Percentiles rank a stretch among this genome's conserved stretches.
These are phyloP conservation scores for Prunella strophiata DNA, from an alignment of 2,797 vertebrate species.

Conservation along the genomic window DNA sequence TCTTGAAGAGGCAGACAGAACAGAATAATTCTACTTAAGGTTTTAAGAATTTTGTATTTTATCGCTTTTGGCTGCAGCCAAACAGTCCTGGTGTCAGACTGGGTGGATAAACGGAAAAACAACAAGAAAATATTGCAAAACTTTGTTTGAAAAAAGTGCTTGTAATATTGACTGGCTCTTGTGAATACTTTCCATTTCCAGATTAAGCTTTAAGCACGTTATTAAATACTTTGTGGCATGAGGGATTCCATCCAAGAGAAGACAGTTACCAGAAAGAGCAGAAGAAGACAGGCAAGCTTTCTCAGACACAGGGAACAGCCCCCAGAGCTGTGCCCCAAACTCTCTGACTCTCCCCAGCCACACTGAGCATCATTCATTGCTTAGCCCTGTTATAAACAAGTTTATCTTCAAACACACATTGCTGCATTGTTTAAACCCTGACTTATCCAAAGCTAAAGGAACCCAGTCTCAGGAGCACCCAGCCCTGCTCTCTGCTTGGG, in stretches of 20 bases:
- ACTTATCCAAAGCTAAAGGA: neutral
- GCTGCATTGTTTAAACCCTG: neutral
- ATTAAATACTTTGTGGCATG: conserved; percentile 13
- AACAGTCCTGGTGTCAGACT: neutral
- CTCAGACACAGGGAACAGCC: neutral
- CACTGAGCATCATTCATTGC: neutral
- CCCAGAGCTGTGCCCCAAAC: neutral
- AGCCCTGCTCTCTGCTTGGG: neutral
- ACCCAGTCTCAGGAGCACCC: neutral
- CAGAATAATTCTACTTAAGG: neutral
- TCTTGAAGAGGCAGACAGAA: neutral
- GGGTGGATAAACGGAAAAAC: neutral
- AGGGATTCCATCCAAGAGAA: conserved; percentile 12
- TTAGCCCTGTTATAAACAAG: neutral
- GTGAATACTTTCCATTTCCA: conserved; percentile 19
- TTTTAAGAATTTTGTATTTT: neutral
- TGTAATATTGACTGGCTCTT: neutral
- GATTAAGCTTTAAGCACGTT: conserved; percentile 27
- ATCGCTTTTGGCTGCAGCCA: neutral
- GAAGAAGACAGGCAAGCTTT: neutral
- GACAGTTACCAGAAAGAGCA: conserved; percentile 18
- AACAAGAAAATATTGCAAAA: conserved; percentile 33
- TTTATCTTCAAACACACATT: neutral
- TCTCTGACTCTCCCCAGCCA: neutral
- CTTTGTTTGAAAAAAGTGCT: neutral